Percentiles rank a stretch among this genome's conserved stretches.
phyloP scores from a whole-genome alignment of 2,113 vertebrate genomes.

The Vulpes lagopus region DNA sequence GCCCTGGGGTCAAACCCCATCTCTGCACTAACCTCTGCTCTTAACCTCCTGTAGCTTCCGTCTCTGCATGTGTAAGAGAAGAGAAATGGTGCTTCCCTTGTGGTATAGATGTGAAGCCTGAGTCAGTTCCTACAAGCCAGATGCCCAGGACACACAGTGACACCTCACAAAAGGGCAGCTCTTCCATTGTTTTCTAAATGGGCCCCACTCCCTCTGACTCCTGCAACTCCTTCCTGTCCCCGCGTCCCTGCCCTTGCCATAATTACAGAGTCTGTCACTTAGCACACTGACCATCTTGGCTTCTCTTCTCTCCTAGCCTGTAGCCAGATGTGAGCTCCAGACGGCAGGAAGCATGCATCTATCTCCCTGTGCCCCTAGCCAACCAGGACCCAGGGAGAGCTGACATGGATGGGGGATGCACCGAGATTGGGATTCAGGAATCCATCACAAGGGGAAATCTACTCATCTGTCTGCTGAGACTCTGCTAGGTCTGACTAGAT shows the following conservation, averaged over 20 bases:
- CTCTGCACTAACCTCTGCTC: not conserved
- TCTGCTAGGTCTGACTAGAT: not conserved
- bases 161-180: not conserved
- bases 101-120: not conserved
- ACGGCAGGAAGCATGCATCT: not conserved
- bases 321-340: not conserved
- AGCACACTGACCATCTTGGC: not conserved
- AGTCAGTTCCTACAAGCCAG: not conserved
- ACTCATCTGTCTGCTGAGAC: not conserved
- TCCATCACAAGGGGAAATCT: not conserved
- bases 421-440: not conserved
- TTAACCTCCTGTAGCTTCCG: rapidly evolving
- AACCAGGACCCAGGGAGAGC: not conserved
- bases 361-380: not conserved
- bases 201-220: not conserved
- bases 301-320: not conserved
- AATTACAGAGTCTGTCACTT: not conserved
- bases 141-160: not conserved
- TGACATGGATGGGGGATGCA: not conserved
- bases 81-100: not conserved
- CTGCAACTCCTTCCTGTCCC: not conserved
- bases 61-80: not conserved
- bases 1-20: slow-evolving; percentile 7
- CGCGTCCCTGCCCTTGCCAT: not conserved
- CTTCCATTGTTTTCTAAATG: not conserved